Percentiles rank a stretch among this genome's conserved stretches.
These are phyloP conservation scores for Perizoma affinitatum DNA, from an alignment of 2,888 invertebrate genomes.

Conservation along the genomic window DNA sequence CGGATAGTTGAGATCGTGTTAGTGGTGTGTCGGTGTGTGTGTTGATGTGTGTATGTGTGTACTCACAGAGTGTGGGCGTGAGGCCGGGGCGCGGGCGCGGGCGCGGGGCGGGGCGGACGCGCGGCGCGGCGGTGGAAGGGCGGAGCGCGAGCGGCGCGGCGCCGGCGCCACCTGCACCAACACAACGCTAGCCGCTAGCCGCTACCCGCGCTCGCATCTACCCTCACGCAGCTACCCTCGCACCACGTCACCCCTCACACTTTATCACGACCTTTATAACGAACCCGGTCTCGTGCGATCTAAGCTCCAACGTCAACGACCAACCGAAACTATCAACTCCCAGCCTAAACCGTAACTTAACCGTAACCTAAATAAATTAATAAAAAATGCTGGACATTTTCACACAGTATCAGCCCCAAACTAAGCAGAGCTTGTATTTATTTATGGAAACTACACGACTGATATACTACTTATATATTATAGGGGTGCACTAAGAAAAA, in stretches of 20 bases:
- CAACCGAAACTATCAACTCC: no score
- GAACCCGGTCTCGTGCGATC: not conserved
- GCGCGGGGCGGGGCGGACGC: constrained; percentile 78
- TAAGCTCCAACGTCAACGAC: not conserved
- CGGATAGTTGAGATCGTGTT: no score
- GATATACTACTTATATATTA: no score
- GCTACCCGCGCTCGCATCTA: constrained; percentile 15
- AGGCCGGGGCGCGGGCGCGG: constrained; percentile 73
- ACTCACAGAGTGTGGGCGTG: constrained; percentile 71
- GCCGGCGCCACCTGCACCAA: constrained; percentile 78
- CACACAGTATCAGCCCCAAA: no score
- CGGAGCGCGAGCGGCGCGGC: constrained; percentile 83
- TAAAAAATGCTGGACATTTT: no score
- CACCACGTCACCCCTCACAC: constrained; percentile 32
- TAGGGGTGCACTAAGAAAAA: no score
- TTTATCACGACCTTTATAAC: constrained; percentile 16
- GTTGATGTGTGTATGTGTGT: constrained; percentile 59
- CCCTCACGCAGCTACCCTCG: not conserved
- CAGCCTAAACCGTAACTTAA: no score
- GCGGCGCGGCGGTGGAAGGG: constrained; percentile 83
- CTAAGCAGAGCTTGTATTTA: no score
- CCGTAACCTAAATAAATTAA: no score
- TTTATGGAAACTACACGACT: no score
- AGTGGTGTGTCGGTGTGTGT: constrained; percentile 12
- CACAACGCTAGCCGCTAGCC: constrained; percentile 49